A percentile compares a stretch with the other conserved stretches of the same genome.
These are phyloP conservation scores for Pachycephala philippinensis DNA, from an alignment of 2,113 vertebrate species.

Conservation along the genomic window DNA sequence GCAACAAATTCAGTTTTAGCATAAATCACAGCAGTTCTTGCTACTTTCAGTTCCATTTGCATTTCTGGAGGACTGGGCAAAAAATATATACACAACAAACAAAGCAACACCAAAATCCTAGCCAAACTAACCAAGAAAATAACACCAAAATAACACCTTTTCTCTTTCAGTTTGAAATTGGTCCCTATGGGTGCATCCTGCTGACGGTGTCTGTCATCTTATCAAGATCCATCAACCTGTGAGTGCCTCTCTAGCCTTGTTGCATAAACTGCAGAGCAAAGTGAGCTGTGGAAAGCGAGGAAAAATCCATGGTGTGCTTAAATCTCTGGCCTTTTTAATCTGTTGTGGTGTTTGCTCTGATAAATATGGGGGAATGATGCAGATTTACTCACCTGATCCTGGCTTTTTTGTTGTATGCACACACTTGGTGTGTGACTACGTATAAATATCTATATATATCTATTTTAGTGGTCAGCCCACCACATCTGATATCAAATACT, in stretches of 20 bases:
- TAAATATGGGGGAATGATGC: neutral
- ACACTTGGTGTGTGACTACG: rapidly evolving
- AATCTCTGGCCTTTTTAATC: neutral
- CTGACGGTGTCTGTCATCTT: constrained; percentile 87
- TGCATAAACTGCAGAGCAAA: neutral
- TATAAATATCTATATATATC: neutral
- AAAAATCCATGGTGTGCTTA: neutral
- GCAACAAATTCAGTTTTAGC: neutral
- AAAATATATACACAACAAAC: neutral
- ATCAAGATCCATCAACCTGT: constrained; percentile 86
- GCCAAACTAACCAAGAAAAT: neutral
- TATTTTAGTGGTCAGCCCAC: neutral
- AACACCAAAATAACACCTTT: neutral
- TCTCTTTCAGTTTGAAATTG: constrained; percentile 83
- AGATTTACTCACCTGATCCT: neutral
- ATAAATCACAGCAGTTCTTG: neutral
- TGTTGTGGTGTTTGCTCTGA: neutral
- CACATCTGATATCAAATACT: neutral
- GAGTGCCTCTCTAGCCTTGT: constrained; percentile 45
- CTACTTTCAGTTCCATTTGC: neutral
- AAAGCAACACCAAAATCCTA: neutral
- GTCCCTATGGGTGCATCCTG: constrained; percentile 84
- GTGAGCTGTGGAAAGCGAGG: neutral
- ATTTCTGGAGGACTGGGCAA: neutral
- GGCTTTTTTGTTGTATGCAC: neutral